phyloP scores from a whole-genome alignment of 2,888 invertebrate genomes.

The Pseudococcus longispinus region DNA sequence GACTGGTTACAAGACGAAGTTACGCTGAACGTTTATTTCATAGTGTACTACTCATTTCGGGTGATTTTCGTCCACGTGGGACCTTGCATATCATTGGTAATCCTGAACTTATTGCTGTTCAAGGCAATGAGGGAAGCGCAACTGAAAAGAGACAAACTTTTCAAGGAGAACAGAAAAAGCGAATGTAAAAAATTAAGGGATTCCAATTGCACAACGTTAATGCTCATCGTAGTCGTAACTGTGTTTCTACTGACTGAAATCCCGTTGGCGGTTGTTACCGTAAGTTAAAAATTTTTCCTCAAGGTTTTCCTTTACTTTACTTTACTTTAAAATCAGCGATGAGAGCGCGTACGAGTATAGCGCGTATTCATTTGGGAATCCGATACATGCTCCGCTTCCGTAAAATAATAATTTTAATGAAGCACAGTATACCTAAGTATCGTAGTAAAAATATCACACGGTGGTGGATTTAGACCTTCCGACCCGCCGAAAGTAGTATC shows the following conservation, averaged over 20 bases:
- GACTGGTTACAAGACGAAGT: conserved; percentile 74
- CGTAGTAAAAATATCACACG: background rate
- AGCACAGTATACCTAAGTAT: background rate
- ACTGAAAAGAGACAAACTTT: conserved; percentile 76
- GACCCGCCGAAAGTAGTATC: background rate
- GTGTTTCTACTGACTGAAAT: conserved; percentile 85
- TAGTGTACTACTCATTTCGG: conserved; percentile 82
- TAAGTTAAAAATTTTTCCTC: conserved; percentile 57
- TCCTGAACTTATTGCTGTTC: conserved; percentile 86
- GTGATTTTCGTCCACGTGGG: conserved; percentile 90
- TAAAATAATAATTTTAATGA: conserved; percentile 28
- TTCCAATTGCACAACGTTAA: conserved; percentile 84
- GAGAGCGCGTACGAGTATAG: background rate
- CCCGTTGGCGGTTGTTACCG: conserved; percentile 81
- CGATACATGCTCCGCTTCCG: background rate
- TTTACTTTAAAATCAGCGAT: background rate
- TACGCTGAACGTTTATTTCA: conserved; percentile 79
- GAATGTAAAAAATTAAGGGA: conserved; percentile 81
- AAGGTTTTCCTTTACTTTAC: background rate
- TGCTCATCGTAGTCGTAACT: conserved; percentile 86
- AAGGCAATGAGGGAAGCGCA: conserved; percentile 85
- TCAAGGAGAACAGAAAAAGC: conserved; percentile 78
- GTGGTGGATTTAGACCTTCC: background rate
- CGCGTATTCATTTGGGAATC: background rate
- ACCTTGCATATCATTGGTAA: conserved; percentile 87